Conservation (phyloP, 2,888 invertebrate genomes). For the Creontiades dilutus region DNA sequence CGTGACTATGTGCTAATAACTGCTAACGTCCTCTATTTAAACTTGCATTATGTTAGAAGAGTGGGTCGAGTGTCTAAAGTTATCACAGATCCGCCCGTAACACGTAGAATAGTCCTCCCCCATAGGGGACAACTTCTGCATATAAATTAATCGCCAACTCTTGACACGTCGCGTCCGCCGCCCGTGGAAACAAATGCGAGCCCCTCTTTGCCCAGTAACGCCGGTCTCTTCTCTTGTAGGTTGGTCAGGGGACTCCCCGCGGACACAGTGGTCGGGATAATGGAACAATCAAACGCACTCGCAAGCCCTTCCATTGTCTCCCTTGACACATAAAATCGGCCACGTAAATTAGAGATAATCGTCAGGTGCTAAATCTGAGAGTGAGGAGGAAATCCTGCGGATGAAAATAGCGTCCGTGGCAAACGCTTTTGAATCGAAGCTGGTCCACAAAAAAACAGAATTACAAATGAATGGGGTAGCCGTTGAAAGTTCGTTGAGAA, state of each 20-base stretch:
- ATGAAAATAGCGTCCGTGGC: neutral
- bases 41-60: slow-evolving; percentile 5
- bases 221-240: neutral
- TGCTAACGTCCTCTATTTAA: neutral
- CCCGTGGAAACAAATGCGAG: slow-evolving; percentile 34
- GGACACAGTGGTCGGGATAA: slow-evolving; percentile 27
- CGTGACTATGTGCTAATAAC: neutral
- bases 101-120: slow-evolving; percentile 26
- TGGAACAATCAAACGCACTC: slow-evolving; percentile 52
- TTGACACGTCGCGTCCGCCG: slow-evolving; percentile 46
- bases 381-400: slow-evolving; percentile 9
- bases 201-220: neutral
- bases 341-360: slow-evolving; percentile 49
- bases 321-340: slow-evolving; percentile 20
- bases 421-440: neutral
- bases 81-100: slow-evolving; percentile 10
- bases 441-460: too few relatives aligned
- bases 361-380: neutral
- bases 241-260: neutral
- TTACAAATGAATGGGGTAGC: too few relatives aligned
- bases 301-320: neutral
- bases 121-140: slow-evolving; percentile 15
- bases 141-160: slow-evolving; percentile 61
- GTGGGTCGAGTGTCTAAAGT: slow-evolving; percentile 10
- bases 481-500: too few relatives aligned